Base-by-base conservation (phyloP, 1,140 invertebrate genomes). In the Drosophila subobscura region DNA sequence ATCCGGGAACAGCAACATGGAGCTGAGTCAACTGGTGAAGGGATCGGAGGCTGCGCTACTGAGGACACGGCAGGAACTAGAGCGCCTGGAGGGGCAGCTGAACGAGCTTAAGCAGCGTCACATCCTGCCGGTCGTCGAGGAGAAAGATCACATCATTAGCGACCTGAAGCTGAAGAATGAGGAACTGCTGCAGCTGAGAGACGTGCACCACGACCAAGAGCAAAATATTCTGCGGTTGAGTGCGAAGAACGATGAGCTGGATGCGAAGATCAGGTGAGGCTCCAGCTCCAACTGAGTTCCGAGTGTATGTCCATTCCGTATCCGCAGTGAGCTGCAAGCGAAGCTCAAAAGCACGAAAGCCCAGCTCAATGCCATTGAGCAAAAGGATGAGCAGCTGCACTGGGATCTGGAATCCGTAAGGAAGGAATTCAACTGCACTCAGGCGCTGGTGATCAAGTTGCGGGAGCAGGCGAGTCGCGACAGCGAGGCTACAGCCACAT, bases 271-370 rank as follows among this genome's bases (percentile, higher is more conserved):
- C 20, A 59, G n/a, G 68, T 72, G 7, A 55, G 51, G 33, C 33
- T 7, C 6, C 27, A 29, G 29, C 5, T 4, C 33, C 8, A 12
- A 20, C 16, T 20, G 33, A 4, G 10, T 37, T 10, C 16, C 16
- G 10, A 37, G 10, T 33, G 29, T 41, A 2, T n/a, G 8, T 41
- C 7, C n/a, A 6, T 16, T 29, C 22, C 3, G 1, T 0, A 7
- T 4, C 14, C 14, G 0, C 14, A 84, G 81, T 7, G 67, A 77
- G 0, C 42, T 80, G 3, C 27, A 59, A 3, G 5, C 27, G 0
- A 33, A 73, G 1, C 8, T 80, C 0, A 42, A 16, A 2, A 1
- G 0, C 2, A 41, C 29, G 3, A 23, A 54, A 4, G 5, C 8
- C 1, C 25, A 50, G 5, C 25, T 33, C 4, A 12, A 33, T 0